Evolutionary conservation across 2,113 vertebrate species (phyloP), one percentile per base, ranked within the genome.

Genomic region (Pipa parva): DNA sequence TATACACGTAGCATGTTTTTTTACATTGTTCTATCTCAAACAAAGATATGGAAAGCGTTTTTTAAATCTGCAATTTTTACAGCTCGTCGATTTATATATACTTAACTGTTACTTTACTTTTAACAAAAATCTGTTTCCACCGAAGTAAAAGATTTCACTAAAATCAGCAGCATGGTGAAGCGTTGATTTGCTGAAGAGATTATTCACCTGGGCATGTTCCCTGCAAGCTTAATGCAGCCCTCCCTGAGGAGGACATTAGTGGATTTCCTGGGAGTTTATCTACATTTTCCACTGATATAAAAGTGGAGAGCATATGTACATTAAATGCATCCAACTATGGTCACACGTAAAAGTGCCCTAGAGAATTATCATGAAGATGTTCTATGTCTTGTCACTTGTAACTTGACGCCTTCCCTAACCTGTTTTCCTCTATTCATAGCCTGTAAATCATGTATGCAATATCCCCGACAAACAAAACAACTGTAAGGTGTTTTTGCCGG

Each of bases 161-260:
- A 18, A n/a, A 60, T 12, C 7, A 61, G 18, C n/a, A 61, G 39
- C 39, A 46, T 21, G 7, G 15, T 22, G 59, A 28, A 46, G 28
- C 9, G 26, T 61, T n/a, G 59, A 18, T 61, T 60, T 46, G 45
- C 45, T 59, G 58, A 59, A 22, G 33, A 45, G 33, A 46, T 60
- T 7, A 60, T 45, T 27, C 58, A 45, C 37, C 20, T 45, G 37
- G 58, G 58, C 37, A 28, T 6, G 15, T 20, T 45, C 24, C n/a
- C 5, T 45, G 58, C 37, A 36, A 60, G 26, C 25, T 27, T 6
- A 61, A 46, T 61, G 26, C 17, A 7, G 24, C 24, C 33, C 24
- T 61, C 39, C 39, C 59, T 12, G 10, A 20, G 59, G 39, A 61
- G 7, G 39, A 61, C 25, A 45, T 61, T 61, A 18, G n/a, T 28